Evolutionary conservation across 1,140 invertebrate genomes (phyloP), one percentile per base, ranked within the genome.

Genomic region (Pomacea maculata): DNA sequence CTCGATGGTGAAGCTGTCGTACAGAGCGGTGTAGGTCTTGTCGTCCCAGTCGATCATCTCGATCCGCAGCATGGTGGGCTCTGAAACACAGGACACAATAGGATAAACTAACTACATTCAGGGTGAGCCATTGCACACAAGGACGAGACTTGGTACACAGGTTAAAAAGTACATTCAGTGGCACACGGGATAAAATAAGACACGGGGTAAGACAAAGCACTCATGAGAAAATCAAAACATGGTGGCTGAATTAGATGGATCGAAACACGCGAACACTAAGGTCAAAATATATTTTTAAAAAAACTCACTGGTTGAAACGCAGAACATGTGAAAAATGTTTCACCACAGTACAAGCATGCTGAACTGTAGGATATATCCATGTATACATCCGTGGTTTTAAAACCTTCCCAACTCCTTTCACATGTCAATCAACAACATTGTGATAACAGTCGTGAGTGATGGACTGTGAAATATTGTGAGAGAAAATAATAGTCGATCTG

Each of bases 1-100:
- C 52, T 93, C 93, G 54, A 96, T 92, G 19, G 93, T 93, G 87
- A 96, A 96, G n/a, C 93, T 90, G 25, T 93, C 92, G 87, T 95
- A 96, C 21, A 91, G 90, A 0, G 95, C 95, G 73, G 91, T 92
- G 17, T 92, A 93, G 54, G 87, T 88, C 19, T 88, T 88, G 29
- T 91, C 92, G 7, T 93, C 87, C 81, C 93, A 94, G 72, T 95
- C 93, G 87, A 94, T 93, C 87, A 96, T 87, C 25, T 95, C 93
- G 21, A 96, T 93, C 64, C 93, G 88, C 64, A 95, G 86, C 82
- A 94, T 94, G 76, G 85, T 88, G 82, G 87, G 85, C 74, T 85
- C 90, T 91, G 80, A 25, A 85, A 88, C 11, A 25, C 17, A 74
- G 15, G 34, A 74, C 12, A 45, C 21, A 74, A 11, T 2, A 17